These are phyloP conservation scores for Uropsilus gracilis DNA, from an alignment of 2,113 vertebrate species.

Conservation along the genomic window DNA sequence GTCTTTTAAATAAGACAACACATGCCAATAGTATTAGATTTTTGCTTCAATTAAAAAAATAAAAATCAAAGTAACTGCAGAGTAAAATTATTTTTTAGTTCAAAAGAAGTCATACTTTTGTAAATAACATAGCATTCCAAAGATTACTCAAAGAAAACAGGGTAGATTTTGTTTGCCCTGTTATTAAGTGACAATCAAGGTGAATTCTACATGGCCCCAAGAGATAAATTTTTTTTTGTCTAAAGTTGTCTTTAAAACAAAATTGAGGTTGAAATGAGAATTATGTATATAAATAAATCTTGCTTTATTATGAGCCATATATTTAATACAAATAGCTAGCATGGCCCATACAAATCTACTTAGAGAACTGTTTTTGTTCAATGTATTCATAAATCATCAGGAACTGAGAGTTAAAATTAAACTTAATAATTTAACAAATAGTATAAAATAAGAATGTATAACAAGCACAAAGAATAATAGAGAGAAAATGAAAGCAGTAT, in stretches of 20 bases:
- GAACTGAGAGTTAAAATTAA: conserved; percentile 55
- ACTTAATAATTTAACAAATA: conserved; percentile 63
- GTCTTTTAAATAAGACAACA: conserved; percentile 28
- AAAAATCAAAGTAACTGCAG: conserved; percentile 2
- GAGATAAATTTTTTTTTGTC: background rate
- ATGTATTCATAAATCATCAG: conserved; percentile 10
- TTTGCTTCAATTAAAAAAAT: conserved; percentile 34
- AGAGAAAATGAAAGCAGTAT: conserved; percentile 18
- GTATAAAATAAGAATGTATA: conserved; percentile 40
- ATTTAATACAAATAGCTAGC: conserved; percentile 16
- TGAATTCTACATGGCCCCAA: background rate
- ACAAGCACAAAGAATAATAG: conserved; percentile 43
- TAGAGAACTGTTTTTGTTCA: conserved; percentile 18
- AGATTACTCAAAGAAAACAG: conserved; percentile 9
- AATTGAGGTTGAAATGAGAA: conserved; percentile 44
- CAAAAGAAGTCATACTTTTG: conserved; percentile 53
- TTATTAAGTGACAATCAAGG: conserved; percentile 21
- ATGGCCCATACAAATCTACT: background rate
- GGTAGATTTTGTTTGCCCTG: background rate
- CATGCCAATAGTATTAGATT: background rate
- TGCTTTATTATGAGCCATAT: background rate
- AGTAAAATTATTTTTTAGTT: conserved; percentile 24
- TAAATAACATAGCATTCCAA: conserved; percentile 8
- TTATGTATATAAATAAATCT: background rate
- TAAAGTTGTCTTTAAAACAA: conserved; percentile 43